Evolutionary conservation across 1,140 invertebrate species (phyloP).

Genomic region (Drosophila tsacasi): DNA sequence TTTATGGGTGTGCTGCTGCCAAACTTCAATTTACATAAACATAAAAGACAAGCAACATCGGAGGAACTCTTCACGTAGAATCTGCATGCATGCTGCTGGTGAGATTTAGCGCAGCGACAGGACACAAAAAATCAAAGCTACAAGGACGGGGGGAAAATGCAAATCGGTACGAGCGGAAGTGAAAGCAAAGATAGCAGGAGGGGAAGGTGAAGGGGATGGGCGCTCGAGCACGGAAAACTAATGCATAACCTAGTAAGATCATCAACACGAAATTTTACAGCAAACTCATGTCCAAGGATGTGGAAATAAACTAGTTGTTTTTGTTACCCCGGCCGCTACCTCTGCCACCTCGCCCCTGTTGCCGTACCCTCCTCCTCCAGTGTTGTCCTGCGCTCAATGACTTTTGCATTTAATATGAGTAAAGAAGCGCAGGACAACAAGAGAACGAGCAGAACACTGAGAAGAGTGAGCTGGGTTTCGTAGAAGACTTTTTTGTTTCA

Average conservation of each 20-base stretch:
- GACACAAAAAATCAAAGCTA: constrained; percentile 80
- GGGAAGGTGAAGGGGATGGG: neutral
- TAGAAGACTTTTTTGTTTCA: neutral
- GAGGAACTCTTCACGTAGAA: constrained; percentile 23
- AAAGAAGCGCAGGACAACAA: constrained; percentile 54
- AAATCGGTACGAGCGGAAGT: constrained; percentile 56
- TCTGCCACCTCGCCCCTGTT: neutral
- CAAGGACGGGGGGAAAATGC: constrained; percentile 56
- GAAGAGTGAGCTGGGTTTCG: neutral
- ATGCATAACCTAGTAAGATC: constrained; percentile 85
- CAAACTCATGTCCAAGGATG: constrained; percentile 83
- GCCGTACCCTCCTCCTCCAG: constrained; percentile 8
- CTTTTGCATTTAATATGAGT: constrained; percentile 83
- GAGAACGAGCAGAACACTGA: constrained; percentile 31
- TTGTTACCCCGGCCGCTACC: constrained; percentile 55
- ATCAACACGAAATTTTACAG: constrained; percentile 85
- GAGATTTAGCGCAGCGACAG: constrained; percentile 74
- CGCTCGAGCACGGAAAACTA: constrained; percentile 74
- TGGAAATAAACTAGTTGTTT: constrained; percentile 79
- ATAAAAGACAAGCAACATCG: constrained; percentile 73
- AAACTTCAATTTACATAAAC: constrained; percentile 84
- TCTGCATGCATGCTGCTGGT: constrained; percentile 57
- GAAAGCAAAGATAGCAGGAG: constrained; percentile 36
- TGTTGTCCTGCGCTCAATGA: constrained; percentile 79
- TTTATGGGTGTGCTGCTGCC: constrained; percentile 67